Base-by-base conservation (phyloP, 1,140 invertebrate species). In the Euglossa dilemma region DNA sequence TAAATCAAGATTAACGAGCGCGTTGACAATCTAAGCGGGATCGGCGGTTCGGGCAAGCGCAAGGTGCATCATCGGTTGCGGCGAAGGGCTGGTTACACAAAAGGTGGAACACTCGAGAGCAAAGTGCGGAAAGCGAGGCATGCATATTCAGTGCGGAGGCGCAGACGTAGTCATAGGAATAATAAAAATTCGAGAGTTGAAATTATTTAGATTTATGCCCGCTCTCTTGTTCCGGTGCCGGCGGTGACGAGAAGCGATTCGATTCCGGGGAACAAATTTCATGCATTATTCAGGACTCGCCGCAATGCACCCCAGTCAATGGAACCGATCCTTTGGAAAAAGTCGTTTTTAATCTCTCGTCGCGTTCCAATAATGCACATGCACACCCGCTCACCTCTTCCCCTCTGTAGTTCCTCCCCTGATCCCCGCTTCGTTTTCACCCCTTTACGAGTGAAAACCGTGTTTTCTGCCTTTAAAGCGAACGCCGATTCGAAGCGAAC, bases 201-300 rank as follows among this genome's bases (percentile, higher is more conserved):
- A 93, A 93, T 94, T 94, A 94, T 94, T 94, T 93, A 94, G 92
- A 94, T 94, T 93, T 94, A 94, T 94, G 93, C 92, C 89, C 89
- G 90, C 82, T 90, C 92, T 92, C 90, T 92, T 92, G 92, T 92
- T 87, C 89, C 90, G 89, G 89, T 91, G 85, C 80, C 83, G 86
- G 54, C 76, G 86, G 90, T 91, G 92, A 92, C 91, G 92, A 93
- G 89, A 85, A 89, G 89, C 87, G 91, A 93, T 93, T 93, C 91
- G 90, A 93, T 93, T 93, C 90, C 84, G 85, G 88, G 89, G 90
- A 90, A 93, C 91, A 93, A 94, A 94, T 94, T 94, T 94, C 92
- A 94, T 94, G 92, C 91, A 93, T 94, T 93, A 94, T 94, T 94
- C 93, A 94, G 82, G 85, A 87, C 87, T 78, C 83, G 86, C 87